Percentiles rank a stretch among this genome's conserved stretches.
Conservation (phyloP, 2,888 invertebrate species). For the Drosophila pseudotakahashii region DNA sequence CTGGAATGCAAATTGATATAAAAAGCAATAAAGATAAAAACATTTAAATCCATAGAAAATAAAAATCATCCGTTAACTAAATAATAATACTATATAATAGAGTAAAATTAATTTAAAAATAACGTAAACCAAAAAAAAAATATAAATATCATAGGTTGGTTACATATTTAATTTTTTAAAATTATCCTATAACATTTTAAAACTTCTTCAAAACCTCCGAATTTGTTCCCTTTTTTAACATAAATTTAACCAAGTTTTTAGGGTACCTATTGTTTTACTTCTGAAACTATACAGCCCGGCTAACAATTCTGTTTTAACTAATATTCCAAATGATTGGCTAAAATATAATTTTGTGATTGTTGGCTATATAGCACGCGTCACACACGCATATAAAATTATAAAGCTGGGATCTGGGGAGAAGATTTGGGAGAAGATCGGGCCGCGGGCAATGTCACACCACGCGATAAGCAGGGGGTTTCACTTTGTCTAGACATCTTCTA, state of each 20-base stretch:
- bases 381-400: conserved; percentile 27
- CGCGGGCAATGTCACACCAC: conserved; percentile 72
- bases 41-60: no score
- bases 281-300: background rate
- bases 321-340: conserved; percentile 62
- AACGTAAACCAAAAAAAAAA: no score
- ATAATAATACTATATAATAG: no score
- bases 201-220: no score
- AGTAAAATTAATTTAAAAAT: no score
- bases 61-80: no score
- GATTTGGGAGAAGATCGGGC: conserved; percentile 38
- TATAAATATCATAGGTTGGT: no score
- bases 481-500: conserved; percentile 72
- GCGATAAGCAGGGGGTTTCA: conserved; percentile 23
- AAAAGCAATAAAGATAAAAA: no score
- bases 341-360: conserved; percentile 56
- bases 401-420: background rate
- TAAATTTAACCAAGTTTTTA: background rate
- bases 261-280: background rate
- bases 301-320: conserved; percentile 62
- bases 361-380: conserved; percentile 71
- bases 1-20: background rate
- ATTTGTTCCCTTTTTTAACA: no score
- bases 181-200: no score
- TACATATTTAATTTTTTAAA: no score